These are phyloP conservation scores for Spizaetus ornatus DNA, from an alignment of 2,113 vertebrate species.

Conservation along the genomic window DNA sequence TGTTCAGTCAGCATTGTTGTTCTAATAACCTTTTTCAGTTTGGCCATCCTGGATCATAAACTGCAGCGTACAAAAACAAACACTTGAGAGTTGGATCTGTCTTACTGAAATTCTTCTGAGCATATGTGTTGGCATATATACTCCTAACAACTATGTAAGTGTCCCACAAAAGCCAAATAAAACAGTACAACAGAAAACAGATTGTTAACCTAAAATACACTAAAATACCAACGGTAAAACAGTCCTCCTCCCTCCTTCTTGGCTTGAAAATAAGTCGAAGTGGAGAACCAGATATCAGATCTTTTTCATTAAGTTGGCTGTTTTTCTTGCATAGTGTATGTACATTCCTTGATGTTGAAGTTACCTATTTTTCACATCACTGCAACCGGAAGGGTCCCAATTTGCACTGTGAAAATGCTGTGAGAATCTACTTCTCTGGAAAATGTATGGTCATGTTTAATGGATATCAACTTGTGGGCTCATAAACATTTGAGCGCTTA, in stretches of 20 bases:
- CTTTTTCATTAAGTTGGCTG: background rate
- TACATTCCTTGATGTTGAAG: background rate
- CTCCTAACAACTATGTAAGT: background rate
- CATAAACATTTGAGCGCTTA: background rate
- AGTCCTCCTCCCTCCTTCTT: background rate
- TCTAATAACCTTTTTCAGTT: background rate
- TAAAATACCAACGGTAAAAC: background rate
- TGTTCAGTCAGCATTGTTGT: background rate
- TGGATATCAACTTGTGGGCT: background rate
- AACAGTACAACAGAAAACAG: background rate
- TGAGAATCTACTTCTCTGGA: background rate
- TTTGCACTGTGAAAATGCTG: background rate
- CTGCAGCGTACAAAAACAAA: background rate
- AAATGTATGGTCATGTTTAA: background rate
- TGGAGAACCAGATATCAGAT: background rate
- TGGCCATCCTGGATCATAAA: background rate
- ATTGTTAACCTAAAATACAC: background rate
- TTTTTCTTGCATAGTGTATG: background rate
- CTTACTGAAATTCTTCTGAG: background rate
- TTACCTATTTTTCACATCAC: background rate
- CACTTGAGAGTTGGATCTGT: background rate
- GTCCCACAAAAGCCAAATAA: background rate
- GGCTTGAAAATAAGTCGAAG: background rate
- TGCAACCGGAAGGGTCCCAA: background rate
- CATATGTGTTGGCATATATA: accelerated